Base-by-base conservation (phyloP, 2,888 invertebrate species). In the Thereva nobilitata region DNA sequence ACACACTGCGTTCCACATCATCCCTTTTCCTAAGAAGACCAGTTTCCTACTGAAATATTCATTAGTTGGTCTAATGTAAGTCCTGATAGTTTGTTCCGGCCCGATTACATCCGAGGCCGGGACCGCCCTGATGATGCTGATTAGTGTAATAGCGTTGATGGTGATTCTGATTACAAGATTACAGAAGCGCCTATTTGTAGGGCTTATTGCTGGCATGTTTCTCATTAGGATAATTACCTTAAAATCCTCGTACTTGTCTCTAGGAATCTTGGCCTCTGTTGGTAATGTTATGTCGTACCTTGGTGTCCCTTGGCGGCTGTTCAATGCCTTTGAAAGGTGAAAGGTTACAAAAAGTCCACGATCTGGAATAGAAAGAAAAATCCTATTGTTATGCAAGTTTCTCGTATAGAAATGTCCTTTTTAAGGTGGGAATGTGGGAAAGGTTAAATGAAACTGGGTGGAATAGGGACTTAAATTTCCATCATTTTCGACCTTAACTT, bases 221-320 rank as follows among this genome's bases (percentile, higher is more conserved):
- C 41, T 61, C 49, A 61, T 61, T 61, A 61, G 42, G 37, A 12
- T 56, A 56, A 57, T 66, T 57, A 66, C 66, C 66, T 66, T 53
- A 52, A 66, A 66, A 35, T 44, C 37, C 38, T 57, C 50, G 52
- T 57, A 66, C 57, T 66, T 66, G 42, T 66, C 66, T 23, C 45
- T 5, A 42, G 66, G 66, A 50, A 66, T 66, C 8, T 52, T 57
- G 2, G 52, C 38, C 44, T 57, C 47, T 6, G 41, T 42, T 8
- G 66, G 66, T 57, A 66, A 57, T 53, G 4, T 52, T 41, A 40
- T n/a, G 6, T 12, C 7, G 9, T 44, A 44, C n/a, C 38, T 10
- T 45, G 52, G 12, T 1, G 35, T 8, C 8, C 37, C 23, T 35
- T 50, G 23, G 38, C 12, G 5, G 50, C 6, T 44, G 38, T 66